Evolutionary conservation across 1,140 invertebrate species (phyloP).

Genomic region (Lasioglossum albipes): DNA sequence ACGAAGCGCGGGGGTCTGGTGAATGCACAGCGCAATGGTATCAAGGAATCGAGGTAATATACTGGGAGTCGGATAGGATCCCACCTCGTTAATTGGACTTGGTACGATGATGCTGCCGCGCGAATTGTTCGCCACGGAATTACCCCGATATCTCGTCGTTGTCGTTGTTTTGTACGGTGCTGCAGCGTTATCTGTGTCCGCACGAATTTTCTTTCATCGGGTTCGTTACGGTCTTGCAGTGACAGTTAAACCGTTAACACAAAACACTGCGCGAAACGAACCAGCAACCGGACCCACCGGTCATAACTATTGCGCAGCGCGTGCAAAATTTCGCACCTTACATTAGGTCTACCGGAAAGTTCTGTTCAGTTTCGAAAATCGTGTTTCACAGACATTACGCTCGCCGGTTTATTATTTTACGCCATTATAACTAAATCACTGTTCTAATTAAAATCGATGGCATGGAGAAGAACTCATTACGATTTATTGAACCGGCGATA

Average conservation of each 20-base stretch:
- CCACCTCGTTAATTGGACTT: conserved; percentile 62
- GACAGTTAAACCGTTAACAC: conserved; percentile 6
- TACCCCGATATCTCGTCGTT: conserved; percentile 62
- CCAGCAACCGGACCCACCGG: background rate
- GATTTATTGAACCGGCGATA: conserved; percentile 43
- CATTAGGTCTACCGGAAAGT: too few relatives aligned
- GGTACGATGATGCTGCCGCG: conserved; percentile 58
- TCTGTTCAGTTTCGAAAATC: too few relatives aligned
- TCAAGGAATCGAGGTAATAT: conserved; percentile 42
- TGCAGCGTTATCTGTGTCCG: conserved; percentile 18
- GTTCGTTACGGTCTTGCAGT: background rate
- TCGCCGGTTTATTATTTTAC: too few relatives aligned
- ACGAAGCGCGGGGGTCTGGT: background rate
- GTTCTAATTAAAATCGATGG: conserved; percentile 62
- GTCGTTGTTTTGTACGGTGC: conserved; percentile 32
- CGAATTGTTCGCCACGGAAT: conserved; percentile 65
- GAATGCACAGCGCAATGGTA: background rate
- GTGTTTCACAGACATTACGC: too few relatives aligned
- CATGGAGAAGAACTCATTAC: conserved; percentile 42
- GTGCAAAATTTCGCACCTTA: background rate
- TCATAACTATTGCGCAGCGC: background rate
- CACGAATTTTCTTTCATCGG: conserved; percentile 47
- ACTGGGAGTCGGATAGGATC: conserved; percentile 45
- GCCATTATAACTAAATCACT: conserved; percentile 55
- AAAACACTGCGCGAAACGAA: conserved; percentile 1